Evolutionary conservation across 2,797 vertebrate species (phyloP).

Genomic region (Chanos chanos): DNA sequence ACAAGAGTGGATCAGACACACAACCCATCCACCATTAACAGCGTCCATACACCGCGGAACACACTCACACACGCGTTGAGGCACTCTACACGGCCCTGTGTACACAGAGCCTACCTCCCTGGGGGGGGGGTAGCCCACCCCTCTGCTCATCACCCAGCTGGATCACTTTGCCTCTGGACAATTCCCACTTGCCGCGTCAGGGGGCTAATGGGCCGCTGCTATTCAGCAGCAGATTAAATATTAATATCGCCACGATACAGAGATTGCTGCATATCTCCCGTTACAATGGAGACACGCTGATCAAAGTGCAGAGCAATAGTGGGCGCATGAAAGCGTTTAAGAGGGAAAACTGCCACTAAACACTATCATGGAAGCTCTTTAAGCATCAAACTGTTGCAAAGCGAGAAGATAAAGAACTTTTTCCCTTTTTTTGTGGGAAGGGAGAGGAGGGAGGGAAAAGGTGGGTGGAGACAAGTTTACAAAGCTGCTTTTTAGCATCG

Average conservation of each 20-base stretch:
- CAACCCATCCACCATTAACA: constrained; percentile 9
- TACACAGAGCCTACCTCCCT: constrained; percentile 53
- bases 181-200: constrained; percentile 77
- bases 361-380: constrained; percentile 64
- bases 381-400: constrained; percentile 59
- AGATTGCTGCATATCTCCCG: constrained; percentile 76
- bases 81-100: constrained; percentile 31
- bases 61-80: constrained; percentile 32
- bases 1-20: too few species aligned
- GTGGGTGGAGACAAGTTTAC: constrained; percentile 57
- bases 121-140: constrained; percentile 67
- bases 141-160: constrained; percentile 71
- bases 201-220: constrained; percentile 78
- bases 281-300: constrained; percentile 76
- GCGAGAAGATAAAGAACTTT: constrained; percentile 59
- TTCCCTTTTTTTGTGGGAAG: constrained; percentile 46
- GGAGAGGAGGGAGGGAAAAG: constrained; percentile 21
- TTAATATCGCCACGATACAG: constrained; percentile 78
- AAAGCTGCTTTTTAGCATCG: constrained; percentile 66
- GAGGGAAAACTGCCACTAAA: constrained; percentile 70
- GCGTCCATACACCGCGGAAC: constrained; percentile 34
- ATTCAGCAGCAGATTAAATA: constrained; percentile 82
- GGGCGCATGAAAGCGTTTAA: constrained; percentile 74
- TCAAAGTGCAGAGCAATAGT: constrained; percentile 71
- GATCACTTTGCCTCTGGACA: constrained; percentile 80